Conservation (phyloP, 2,888 invertebrate species). For the Dascillus cervinus region DNA sequence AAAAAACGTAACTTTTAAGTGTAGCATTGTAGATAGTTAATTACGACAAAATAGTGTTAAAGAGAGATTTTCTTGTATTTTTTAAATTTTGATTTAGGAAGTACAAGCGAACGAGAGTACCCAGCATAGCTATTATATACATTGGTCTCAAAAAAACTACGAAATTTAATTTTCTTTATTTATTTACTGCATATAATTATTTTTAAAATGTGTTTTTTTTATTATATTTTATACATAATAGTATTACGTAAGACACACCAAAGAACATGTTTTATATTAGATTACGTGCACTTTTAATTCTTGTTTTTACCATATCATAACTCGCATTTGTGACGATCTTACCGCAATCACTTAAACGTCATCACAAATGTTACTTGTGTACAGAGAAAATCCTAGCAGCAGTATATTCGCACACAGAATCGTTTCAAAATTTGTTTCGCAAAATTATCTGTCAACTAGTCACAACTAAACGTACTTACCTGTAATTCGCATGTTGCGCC, state of each 20-base stretch:
- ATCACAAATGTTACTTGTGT: too few species aligned
- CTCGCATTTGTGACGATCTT: too few species aligned
- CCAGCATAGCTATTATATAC: too few species aligned
- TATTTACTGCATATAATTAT: constrained; percentile 28
- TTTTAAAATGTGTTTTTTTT: constrained; percentile 34
- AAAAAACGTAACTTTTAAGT: neutral
- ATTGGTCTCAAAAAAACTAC: constrained; percentile 38
- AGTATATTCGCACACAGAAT: too few species aligned
- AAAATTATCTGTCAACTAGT: constrained; percentile 33
- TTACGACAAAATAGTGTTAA: constrained; percentile 1
- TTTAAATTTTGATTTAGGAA: too few species aligned
- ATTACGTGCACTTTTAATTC: constrained; percentile 27
- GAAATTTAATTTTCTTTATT: constrained; percentile 33
- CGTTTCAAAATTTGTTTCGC: constrained; percentile 11
- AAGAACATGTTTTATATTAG: constrained; percentile 34
- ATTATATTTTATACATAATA: constrained; percentile 35
- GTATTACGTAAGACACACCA: constrained; percentile 39
- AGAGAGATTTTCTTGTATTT: neutral
- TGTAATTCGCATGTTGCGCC: neutral
- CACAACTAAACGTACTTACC: constrained; percentile 36
- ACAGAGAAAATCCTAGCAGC: too few species aligned
- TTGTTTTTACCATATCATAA: constrained; percentile 29
- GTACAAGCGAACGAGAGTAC: too few species aligned
- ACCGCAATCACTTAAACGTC: too few species aligned
- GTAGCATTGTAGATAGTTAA: neutral